phyloP scores from a whole-genome alignment of 2,888 invertebrate species.

The Trissolcus japonicus region DNA sequence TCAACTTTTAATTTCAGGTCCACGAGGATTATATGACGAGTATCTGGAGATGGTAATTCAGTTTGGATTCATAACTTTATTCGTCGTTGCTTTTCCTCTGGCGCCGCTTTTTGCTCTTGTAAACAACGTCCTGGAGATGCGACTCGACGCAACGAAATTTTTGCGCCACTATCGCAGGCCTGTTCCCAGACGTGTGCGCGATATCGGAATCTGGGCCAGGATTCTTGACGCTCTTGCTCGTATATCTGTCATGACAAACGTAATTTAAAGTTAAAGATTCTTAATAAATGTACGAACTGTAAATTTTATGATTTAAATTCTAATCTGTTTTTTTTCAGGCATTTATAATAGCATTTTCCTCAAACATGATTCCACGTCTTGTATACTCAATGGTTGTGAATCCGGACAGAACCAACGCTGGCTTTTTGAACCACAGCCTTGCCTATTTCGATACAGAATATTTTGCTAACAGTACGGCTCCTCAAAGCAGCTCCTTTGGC shows the following conservation, averaged over 20 bases:
- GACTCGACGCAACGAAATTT: constrained; percentile 89
- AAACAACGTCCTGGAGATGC: constrained; percentile 90
- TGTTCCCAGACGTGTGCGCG: constrained; percentile 83
- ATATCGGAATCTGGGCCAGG: constrained; percentile 88
- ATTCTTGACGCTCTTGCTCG: constrained; percentile 86
- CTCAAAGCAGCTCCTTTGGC: constrained; percentile 66
- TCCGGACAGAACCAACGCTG: constrained; percentile 77
- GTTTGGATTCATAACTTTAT: constrained; percentile 90
- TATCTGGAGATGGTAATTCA: constrained; percentile 93
- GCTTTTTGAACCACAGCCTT: constrained; percentile 79
- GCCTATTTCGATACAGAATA: constrained; percentile 82
- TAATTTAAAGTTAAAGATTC: constrained; percentile 64
- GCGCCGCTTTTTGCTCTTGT: constrained; percentile 89
- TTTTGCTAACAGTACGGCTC: constrained; percentile 76
- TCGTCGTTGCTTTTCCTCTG: constrained; percentile 90
- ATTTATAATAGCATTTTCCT: constrained; percentile 89
- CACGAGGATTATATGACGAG: constrained; percentile 85
- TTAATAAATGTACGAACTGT: not conserved
- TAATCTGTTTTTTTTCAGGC: constrained; percentile 77
- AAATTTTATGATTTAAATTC: not conserved
- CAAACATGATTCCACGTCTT: constrained; percentile 87
- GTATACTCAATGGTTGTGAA: constrained; percentile 81
- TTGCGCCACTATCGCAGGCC: constrained; percentile 85
- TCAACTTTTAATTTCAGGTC: constrained; percentile 69
- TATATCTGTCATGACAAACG: constrained; percentile 87